These are phyloP conservation scores for Phalanger gymnotis DNA, from an alignment of 2,797 vertebrate genomes.

Conservation along the genomic window DNA sequence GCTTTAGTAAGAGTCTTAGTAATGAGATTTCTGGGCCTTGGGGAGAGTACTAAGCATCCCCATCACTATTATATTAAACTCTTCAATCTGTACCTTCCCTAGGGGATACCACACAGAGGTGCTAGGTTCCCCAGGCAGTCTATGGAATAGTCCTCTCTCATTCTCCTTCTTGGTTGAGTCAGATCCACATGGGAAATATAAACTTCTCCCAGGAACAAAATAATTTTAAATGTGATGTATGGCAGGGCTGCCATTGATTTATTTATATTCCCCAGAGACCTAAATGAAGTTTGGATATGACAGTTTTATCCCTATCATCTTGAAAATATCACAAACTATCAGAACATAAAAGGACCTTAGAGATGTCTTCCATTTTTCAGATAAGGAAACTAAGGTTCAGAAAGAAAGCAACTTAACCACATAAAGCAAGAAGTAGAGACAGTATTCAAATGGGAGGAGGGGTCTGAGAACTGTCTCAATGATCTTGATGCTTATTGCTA, in stretches of 20 bases:
- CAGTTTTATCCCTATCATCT: conserved; percentile 8
- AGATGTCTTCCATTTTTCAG: background rate
- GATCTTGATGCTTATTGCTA: background rate
- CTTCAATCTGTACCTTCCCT: background rate
- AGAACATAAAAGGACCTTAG: background rate
- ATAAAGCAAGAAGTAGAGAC: background rate
- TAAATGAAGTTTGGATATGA: background rate
- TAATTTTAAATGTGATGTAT: background rate
- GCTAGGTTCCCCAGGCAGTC: background rate
- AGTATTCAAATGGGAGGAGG: background rate
- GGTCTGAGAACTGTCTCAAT: background rate
- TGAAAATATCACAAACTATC: background rate
- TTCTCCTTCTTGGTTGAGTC: background rate
- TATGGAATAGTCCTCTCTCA: background rate
- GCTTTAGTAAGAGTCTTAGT: conserved; percentile 8
- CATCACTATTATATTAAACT: background rate
- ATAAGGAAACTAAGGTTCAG: conserved; percentile 6
- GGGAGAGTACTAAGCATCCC: background rate
- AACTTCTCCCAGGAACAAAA: background rate
- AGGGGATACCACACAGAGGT: background rate
- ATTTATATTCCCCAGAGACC: background rate
- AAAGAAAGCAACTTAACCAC: background rate
- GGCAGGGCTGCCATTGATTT: background rate
- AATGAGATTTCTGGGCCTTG: background rate
- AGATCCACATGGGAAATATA: background rate